Percentiles rank a stretch among this genome's conserved stretches.
Conservation (phyloP, 2,113 vertebrate genomes). For the Hystrix brachyura region DNA sequence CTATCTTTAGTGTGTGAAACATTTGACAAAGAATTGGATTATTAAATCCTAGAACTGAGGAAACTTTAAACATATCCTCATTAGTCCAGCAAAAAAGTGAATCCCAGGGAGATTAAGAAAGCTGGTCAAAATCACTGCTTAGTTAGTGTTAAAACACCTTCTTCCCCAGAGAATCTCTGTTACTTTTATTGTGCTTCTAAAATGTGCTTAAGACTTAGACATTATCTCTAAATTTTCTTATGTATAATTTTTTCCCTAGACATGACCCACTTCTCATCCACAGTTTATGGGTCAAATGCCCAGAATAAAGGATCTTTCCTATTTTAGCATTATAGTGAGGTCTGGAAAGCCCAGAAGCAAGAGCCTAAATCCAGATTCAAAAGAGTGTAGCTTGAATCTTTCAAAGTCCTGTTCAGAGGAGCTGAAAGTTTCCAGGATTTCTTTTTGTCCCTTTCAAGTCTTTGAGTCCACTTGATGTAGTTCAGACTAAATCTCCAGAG, state of each 20-base stretch:
- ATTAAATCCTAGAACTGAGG: not conserved
- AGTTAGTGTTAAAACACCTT: not conserved
- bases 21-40: not conserved
- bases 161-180: not conserved
- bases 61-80: slow-evolving; percentile 33
- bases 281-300: not conserved
- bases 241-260: slow-evolving; percentile 17
- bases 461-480: not conserved
- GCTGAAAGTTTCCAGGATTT: not conserved
- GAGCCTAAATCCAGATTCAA: not conserved
- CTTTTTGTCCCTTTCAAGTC: not conserved
- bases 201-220: not conserved
- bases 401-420: not conserved
- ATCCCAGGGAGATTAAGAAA: not conserved
- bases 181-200: slow-evolving; percentile 23
- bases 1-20: not conserved
- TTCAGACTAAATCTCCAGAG: not conserved
- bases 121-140: not conserved
- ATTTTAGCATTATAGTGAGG: not conserved
- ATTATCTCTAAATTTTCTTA: slow-evolving; percentile 25
- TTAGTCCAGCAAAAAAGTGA: slow-evolving; percentile 30
- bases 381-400: not conserved
- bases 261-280: not conserved
- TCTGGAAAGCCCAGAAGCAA: not conserved
- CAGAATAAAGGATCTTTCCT: not conserved